phyloP scores from a whole-genome alignment of 64 coral and sea anemone genomes.

The Platygyra sinensis region DNA sequence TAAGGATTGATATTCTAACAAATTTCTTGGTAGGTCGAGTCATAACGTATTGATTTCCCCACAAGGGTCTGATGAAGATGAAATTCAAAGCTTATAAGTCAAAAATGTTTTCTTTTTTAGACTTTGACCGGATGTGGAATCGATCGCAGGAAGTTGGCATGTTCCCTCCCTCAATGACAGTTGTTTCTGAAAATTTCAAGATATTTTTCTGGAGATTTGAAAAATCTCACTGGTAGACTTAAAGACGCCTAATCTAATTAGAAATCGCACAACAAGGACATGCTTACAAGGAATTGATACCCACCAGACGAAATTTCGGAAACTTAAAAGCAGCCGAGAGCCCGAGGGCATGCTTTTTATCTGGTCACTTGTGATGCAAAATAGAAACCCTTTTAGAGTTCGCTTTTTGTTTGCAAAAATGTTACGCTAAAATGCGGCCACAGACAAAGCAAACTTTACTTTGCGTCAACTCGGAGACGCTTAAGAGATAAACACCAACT shows the following conservation, averaged over 20 bases:
- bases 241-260: background rate
- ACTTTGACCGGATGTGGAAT: background rate
- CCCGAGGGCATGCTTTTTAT: constrained; percentile 13
- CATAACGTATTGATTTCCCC: background rate
- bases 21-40: background rate
- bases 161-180: background rate
- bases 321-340: constrained; percentile 21
- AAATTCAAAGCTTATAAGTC: background rate
- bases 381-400: background rate
- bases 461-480: background rate
- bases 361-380: background rate
- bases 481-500: constrained; percentile 32
- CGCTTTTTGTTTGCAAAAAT: constrained; percentile 30
- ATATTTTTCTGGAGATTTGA: constrained; percentile 6
- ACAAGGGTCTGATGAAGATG: background rate
- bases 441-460: constrained; percentile 29
- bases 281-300: background rate
- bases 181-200: background rate
- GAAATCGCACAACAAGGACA: background rate
- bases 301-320: background rate
- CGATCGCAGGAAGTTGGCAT: background rate
- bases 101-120: background rate
- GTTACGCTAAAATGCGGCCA: constrained; percentile 1
- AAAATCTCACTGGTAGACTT: background rate
- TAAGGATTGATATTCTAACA: no score